Evolutionary conservation across 2,888 invertebrate genomes (phyloP), one percentile per base, ranked within the genome.

Genomic region (Tetragnatha montana): DNA sequence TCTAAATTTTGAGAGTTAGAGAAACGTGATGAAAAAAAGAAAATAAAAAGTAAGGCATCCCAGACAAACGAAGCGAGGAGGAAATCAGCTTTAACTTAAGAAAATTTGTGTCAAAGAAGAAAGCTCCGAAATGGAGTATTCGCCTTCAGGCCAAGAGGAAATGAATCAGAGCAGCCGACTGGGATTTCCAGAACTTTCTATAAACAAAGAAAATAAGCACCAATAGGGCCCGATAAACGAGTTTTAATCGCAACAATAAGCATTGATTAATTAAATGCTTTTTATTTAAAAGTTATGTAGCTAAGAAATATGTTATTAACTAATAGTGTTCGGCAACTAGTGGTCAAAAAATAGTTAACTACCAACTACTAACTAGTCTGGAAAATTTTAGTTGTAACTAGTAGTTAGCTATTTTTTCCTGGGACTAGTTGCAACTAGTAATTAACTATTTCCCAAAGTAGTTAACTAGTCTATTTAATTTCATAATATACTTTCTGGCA

Each of bases 21-120:
- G 35, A 60, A 60, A 60, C 60, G 60, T 60, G 60, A 60, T 17
- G 10, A 35, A 35, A 35, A 35, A 35, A 60, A 60, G 60, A 60
- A 60, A 7, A 60, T 17, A 60, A 60, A 60, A 17, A 60, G 60
- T 35, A n/a, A 81, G 50, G 8, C 21, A 22, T 0, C 12, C 69
- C 35, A 35, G 1, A 70, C n/a, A 50, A 17, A 7, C 12, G 50
- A 81, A 73, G 21, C 70, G 73, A 79, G 35, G 70, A 68, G 12
- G 47, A 47, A 50, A 85, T 68, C 47, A 50, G 73, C 82, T 12
- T 22, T 17, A 22, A 73, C 12, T 68, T 80, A 75, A 68, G 14
- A 70, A 76, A 81, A 87, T 75, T 22, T 81, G 70, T 87, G 87
- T 78, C 87, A 81, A 76, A 51, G 35, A 75, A 14, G 69, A 69